These are phyloP conservation scores for Platyrinchus mystaceus DNA, from an alignment of 2,797 vertebrate genomes.

Conservation along the genomic window DNA sequence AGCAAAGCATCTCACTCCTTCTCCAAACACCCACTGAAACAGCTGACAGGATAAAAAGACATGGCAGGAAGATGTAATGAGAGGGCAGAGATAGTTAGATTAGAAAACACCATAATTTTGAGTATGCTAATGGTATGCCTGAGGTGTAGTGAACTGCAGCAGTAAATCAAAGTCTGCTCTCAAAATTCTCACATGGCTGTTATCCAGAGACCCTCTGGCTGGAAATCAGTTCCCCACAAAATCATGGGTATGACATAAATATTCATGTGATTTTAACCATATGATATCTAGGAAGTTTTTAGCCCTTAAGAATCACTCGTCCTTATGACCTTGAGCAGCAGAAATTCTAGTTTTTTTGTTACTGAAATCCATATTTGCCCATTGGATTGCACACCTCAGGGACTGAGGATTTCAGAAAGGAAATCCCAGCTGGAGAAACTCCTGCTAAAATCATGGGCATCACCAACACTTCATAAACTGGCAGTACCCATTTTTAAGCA, in stretches of 20 bases:
- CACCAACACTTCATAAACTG: not conserved
- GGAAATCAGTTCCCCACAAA: slow-evolving; percentile 6
- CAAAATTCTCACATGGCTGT: not conserved
- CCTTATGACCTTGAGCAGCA: not conserved
- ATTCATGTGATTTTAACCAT: not conserved
- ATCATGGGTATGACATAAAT: not conserved
- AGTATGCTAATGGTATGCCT: not conserved
- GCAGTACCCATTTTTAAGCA: not conserved
- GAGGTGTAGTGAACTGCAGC: not conserved
- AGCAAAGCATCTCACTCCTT: not conserved
- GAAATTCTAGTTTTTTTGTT: not conserved
- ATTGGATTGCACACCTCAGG: not conserved
- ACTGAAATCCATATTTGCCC: not conserved
- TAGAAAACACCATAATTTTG: not conserved
- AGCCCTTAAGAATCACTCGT: not conserved
- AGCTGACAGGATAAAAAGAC: not conserved
- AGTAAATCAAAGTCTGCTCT: slow-evolving; percentile 8
- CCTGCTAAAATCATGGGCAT: not conserved
- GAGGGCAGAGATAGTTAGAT: not conserved
- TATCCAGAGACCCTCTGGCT: not conserved
- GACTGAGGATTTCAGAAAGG: not conserved
- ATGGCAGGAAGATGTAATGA: not conserved
- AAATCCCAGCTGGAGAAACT: not conserved
- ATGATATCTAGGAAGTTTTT: not conserved
- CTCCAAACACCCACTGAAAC: not conserved